Evolutionary conservation across 2,113 vertebrate species (phyloP), one percentile per base, ranked within the genome.

Genomic region (Stictonetta naevosa): DNA sequence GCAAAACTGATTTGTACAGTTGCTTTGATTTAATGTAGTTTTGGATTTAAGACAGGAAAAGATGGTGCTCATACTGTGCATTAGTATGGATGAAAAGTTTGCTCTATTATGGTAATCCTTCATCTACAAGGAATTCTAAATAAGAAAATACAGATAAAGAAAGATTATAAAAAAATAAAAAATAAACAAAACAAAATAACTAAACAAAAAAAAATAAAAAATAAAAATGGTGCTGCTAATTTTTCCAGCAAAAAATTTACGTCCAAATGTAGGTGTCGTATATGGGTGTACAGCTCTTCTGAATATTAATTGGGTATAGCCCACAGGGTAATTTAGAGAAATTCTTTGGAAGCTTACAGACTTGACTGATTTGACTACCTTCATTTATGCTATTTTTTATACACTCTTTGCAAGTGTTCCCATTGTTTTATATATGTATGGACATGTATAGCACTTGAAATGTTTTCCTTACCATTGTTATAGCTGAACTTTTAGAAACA

Each of bases 41-140:
- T 55, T 52, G 79, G 42, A 85, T 91, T 93, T 85, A 63, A 0
- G 0, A 67, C 23, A 77, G 72, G 60, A 86, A 74, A 87, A 77
- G 20, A 46, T 63, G 34, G 16, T 73, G 22, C 4, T 87, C 46
- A 21, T n/a, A 20, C 13, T 46, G 15, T 52, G 28, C 34, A 92
- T 83, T 90, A 90, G 85, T 68, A 58, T 66, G 63, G 50, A 46
- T 83, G 34, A 86, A 90, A 96, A 83, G 33, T 83, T 93, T 91
- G 8, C 11, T 85, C 46, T 77, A 21, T 66, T 66, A 66, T 46
- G 29, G 15, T 46, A 83, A 81, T 88, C 63, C 87, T 85, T 93
- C 46, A 58, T 53, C 46, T 59, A 34, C 28, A 36, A 44, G 5
- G 20, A 83, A 91, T 83, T 86, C 56, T 90, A 92, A 90, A 86